A percentile compares a stretch with the other conserved stretches of the same genome.
phyloP scores from a whole-genome alignment of 2,113 vertebrate species.

The Diadophis punctatus region DNA sequence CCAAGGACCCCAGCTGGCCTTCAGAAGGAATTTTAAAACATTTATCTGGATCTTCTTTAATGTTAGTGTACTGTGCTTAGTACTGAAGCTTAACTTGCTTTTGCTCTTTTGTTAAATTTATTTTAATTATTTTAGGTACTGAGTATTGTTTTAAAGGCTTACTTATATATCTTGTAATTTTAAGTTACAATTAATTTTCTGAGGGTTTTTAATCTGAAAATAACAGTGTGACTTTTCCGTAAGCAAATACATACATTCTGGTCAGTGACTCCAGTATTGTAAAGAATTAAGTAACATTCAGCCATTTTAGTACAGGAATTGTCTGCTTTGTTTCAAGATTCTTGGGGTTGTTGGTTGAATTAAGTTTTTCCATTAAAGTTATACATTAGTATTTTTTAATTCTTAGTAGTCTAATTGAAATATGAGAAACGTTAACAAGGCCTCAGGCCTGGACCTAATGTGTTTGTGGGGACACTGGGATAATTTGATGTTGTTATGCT shows the following conservation, averaged over 20 bases:
- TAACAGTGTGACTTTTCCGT: background rate
- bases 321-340: background rate
- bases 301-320: background rate
- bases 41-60: background rate
- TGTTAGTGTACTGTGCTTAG: background rate
- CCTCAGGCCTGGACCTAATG: background rate
- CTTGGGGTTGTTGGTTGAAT: background rate
- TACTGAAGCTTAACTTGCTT: background rate
- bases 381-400: constrained; percentile 16
- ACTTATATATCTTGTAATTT: background rate
- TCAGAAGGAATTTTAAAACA: background rate
- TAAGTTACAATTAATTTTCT: background rate
- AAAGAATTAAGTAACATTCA: background rate
- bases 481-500: background rate
- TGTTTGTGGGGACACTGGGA: background rate
- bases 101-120: background rate
- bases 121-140: background rate
- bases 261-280: background rate
- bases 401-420: constrained; percentile 20
- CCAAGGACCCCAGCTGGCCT: background rate
- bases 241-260: background rate
- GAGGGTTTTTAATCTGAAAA: background rate
- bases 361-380: constrained; percentile 1
- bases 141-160: background rate
- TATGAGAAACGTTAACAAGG: constrained; percentile 15